Conservation (phyloP, 2,797 vertebrate species). For the Glyptemys insculpta region DNA sequence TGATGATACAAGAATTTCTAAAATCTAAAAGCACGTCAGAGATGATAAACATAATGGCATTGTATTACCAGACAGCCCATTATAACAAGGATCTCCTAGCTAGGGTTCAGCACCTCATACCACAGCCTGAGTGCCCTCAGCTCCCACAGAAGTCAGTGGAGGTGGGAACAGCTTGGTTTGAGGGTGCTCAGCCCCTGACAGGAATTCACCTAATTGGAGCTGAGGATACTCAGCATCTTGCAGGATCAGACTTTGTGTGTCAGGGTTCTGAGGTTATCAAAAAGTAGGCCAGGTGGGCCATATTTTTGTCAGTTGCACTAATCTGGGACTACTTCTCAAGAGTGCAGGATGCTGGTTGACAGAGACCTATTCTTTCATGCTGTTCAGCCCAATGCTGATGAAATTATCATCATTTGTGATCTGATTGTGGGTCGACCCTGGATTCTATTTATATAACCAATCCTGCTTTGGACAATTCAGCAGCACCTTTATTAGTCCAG, state of each 20-base stretch:
- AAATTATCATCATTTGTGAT: background rate
- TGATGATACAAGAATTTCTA: background rate
- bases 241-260: background rate
- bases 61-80: background rate
- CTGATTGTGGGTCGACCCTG: background rate
- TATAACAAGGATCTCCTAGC: background rate
- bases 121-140: background rate
- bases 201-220: background rate
- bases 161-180: background rate
- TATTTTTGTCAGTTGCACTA: background rate
- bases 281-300: background rate
- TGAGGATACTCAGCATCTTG: background rate
- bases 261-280: background rate
- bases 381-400: background rate
- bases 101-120: background rate
- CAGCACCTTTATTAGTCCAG: background rate
- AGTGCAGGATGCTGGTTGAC: background rate
- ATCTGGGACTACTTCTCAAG: background rate
- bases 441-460: background rate
- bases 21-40: background rate
- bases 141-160: fast-evolving
- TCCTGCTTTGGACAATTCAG: background rate
- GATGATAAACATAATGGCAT: background rate
- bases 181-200: background rate
- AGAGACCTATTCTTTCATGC: background rate